These are phyloP conservation scores for Macrophya annulata DNA, from an alignment of 2,888 invertebrate species.

Conservation along the genomic window DNA sequence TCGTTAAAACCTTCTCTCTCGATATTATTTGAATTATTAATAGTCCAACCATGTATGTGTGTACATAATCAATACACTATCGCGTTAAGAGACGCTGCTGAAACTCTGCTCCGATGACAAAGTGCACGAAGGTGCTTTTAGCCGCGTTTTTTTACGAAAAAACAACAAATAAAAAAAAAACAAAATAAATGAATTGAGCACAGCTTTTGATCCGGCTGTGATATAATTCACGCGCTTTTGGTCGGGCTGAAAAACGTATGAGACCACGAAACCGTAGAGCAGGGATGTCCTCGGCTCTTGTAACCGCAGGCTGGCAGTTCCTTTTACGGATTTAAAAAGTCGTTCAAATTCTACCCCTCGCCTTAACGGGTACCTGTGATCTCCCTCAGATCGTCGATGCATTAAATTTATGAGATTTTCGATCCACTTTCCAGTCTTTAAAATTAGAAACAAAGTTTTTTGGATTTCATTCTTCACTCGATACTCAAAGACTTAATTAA, in stretches of 20 bases:
- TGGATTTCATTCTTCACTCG: background rate
- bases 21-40: background rate
- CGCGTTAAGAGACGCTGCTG: background rate
- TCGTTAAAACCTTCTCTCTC: background rate
- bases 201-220: slow-evolving; percentile 18
- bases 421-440: background rate
- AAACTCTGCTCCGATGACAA: background rate
- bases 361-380: background rate
- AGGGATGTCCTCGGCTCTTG: background rate
- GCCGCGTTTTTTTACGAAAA: too few species aligned
- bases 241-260: slow-evolving; percentile 18
- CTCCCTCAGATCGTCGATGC: background rate
- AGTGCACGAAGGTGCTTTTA: background rate
- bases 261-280: background rate
- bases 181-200: background rate
- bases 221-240: slow-evolving; percentile 13
- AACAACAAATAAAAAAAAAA: too few species aligned
- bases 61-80: background rate
- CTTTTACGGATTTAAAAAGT: slow-evolving; percentile 31
- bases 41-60: background rate
- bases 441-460: background rate
- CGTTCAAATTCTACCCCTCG: background rate
- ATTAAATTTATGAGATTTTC: background rate
- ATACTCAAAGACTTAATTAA: background rate
- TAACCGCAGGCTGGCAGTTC: background rate